These are phyloP conservation scores for Carcina quercana DNA, from an alignment of 2,888 invertebrate genomes.

Conservation along the genomic window DNA sequence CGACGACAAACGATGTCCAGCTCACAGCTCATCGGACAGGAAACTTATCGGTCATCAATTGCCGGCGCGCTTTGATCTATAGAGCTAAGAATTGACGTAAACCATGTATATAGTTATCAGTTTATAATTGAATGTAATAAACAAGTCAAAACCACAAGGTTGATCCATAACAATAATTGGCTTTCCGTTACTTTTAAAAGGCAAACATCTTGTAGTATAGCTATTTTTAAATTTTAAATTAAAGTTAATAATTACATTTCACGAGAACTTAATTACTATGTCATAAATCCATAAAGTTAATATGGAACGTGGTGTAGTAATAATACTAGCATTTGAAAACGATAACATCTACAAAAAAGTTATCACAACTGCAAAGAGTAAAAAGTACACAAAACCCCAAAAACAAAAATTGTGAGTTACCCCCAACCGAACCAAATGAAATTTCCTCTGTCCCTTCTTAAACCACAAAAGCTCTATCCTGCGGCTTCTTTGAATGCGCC, in stretches of 20 bases:
- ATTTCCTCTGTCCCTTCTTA: constrained; percentile 41
- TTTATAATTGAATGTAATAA: too few relatives aligned
- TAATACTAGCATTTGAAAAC: too few relatives aligned
- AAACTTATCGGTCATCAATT: constrained; percentile 18
- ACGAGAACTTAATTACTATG: too few relatives aligned
- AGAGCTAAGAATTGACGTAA: constrained; percentile 19
- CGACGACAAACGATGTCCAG: constrained; percentile 29
- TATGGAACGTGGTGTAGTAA: too few relatives aligned
- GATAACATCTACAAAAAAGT: not conserved
- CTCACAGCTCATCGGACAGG: constrained; percentile 35
- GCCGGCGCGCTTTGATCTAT: constrained; percentile 10
- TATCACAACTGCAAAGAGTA: not conserved
- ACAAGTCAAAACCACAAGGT: too few relatives aligned
- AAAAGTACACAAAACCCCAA: not conserved
- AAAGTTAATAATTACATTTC: too few relatives aligned
- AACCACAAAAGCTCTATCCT: constrained; percentile 45
- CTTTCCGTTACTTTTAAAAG: not conserved
- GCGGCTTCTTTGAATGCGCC: constrained; percentile 62
- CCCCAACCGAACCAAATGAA: constrained; percentile 6
- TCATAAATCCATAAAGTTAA: too few relatives aligned
- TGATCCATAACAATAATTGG: too few relatives aligned
- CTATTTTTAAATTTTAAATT: too few relatives aligned
- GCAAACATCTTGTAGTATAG: too few relatives aligned
- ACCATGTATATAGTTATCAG: too few relatives aligned
- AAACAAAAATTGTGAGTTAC: constrained; percentile 14